Conservation (phyloP, 2,797 vertebrate species). For the Sebastes itinus region DNA sequence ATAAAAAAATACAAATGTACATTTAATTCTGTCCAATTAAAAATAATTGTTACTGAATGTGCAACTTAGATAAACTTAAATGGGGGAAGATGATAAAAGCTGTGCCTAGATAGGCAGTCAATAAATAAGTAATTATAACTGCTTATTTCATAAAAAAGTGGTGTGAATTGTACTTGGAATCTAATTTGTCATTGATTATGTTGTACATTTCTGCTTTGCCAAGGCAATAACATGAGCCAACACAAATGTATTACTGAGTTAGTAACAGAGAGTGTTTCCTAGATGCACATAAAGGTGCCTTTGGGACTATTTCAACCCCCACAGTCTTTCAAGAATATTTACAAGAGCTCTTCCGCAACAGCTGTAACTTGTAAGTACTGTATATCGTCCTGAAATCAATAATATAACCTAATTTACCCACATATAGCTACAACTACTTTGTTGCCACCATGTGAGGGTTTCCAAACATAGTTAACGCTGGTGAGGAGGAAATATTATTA, state of each 20-base stretch:
- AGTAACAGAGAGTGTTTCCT: not conserved
- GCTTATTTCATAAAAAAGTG: not conserved
- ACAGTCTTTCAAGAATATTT: not conserved
- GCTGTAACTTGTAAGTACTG: not conserved
- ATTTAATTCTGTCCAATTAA: too few relatives aligned
- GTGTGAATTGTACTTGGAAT: too few relatives aligned
- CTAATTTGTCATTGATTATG: not conserved
- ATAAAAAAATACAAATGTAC: too few relatives aligned
- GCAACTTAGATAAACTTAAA: too few relatives aligned
- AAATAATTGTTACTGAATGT: too few relatives aligned
- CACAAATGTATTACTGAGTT: not conserved
- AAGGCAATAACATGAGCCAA: not conserved
- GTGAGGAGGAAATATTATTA: constrained; percentile 6
- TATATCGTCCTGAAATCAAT: not conserved
- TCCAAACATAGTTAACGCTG: not conserved
- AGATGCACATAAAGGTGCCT: not conserved
- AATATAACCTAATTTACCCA: not conserved
- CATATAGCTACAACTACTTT: not conserved
- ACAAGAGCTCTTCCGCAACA: not conserved
- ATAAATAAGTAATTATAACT: not conserved
- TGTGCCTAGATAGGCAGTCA: not conserved
- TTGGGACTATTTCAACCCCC: not conserved
- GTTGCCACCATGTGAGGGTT: not conserved
- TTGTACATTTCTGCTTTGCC: not conserved
- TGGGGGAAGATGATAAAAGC: too few relatives aligned